These are phyloP conservation scores for Sebastes hopkinsi DNA, from an alignment of 2,797 vertebrate species.

Conservation along the genomic window DNA sequence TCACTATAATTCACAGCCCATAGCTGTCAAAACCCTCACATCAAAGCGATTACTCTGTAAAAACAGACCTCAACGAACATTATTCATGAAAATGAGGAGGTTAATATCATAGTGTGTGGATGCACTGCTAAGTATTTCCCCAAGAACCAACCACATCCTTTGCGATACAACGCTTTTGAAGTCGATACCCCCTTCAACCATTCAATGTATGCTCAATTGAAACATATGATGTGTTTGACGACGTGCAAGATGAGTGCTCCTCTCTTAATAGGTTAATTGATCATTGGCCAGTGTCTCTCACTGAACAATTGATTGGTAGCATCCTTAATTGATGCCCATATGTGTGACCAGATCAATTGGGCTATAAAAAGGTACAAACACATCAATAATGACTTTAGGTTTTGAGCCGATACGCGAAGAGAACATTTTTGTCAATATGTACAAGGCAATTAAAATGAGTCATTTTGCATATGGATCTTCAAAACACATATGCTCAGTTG, in stretches of 20 bases:
- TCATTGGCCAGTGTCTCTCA: slow-evolving; percentile 20
- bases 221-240: neutral
- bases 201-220: slow-evolving; percentile 12
- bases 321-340: slow-evolving; percentile 40
- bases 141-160: neutral
- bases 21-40: slow-evolving; percentile 60
- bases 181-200: neutral
- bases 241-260: neutral
- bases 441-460: slow-evolving; percentile 8
- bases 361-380: slow-evolving; percentile 47
- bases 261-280: slow-evolving; percentile 27
- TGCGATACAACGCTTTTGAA: neutral
- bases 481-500: neutral
- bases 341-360: slow-evolving; percentile 52
- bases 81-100: slow-evolving; percentile 41
- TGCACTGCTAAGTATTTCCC: slow-evolving; percentile 1
- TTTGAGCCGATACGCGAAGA: neutral
- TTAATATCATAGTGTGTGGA: slow-evolving; percentile 2
- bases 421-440: slow-evolving; percentile 21
- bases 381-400: slow-evolving; percentile 52
- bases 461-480: neutral
- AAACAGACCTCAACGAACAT: slow-evolving; percentile 37
- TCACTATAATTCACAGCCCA: slow-evolving; percentile 66
- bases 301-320: slow-evolving; percentile 54
- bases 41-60: slow-evolving; percentile 60